phyloP scores from a whole-genome alignment of 1,140 invertebrate genomes.

The Colletes latitarsis region DNA sequence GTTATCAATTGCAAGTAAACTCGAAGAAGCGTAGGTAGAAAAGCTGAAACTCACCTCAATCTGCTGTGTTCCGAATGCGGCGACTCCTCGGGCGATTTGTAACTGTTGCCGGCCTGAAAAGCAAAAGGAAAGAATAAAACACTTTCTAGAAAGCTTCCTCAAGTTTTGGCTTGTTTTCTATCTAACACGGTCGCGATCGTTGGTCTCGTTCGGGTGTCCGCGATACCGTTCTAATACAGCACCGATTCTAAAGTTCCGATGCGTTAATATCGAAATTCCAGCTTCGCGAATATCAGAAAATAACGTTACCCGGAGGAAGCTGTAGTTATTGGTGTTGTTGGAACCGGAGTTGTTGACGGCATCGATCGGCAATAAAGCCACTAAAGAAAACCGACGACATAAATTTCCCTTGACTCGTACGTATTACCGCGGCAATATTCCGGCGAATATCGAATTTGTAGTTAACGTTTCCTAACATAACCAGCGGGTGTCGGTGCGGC shows the following conservation, averaged over 20 bases:
- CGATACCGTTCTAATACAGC: no score
- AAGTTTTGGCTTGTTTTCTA: not conserved
- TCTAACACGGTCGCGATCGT: not conserved
- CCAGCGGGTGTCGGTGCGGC: not conserved
- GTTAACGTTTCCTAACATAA: constrained; percentile 11
- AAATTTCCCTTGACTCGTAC: constrained; percentile 8
- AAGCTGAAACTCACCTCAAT: constrained; percentile 72
- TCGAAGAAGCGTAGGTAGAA: constrained; percentile 11
- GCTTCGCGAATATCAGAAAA: no score
- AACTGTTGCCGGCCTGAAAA: constrained; percentile 77
- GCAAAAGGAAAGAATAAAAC: constrained; percentile 47
- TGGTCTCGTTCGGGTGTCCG: no score
- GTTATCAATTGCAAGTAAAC: constrained; percentile 22
- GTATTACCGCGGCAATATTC: constrained; percentile 14
- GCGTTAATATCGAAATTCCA: no score
- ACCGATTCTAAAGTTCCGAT: no score
- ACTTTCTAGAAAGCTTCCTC: constrained; percentile 23
- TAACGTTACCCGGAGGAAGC: no score
- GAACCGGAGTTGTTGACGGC: constrained; percentile 34
- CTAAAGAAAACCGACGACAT: constrained; percentile 37
- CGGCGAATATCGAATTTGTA: constrained; percentile 33
- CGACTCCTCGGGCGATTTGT: constrained; percentile 74
- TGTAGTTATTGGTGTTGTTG: no score
- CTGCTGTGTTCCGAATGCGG: constrained; percentile 75
- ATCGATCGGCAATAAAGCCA: constrained; percentile 48